Conservation (phyloP, 2,888 invertebrate genomes). For the Dioctria linearis region DNA sequence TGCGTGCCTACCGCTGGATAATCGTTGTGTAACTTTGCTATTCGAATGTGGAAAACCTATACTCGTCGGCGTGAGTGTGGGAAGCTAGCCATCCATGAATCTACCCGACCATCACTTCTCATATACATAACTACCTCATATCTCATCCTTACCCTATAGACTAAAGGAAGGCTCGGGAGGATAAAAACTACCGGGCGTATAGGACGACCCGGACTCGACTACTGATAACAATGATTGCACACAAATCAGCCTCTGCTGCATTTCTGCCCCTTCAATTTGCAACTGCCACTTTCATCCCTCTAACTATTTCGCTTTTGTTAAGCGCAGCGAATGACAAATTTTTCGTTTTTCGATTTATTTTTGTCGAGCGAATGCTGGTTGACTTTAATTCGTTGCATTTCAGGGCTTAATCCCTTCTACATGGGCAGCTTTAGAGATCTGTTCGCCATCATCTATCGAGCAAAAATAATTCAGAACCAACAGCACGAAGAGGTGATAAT, state of each 20-base stretch:
- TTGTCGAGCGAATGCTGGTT: conserved; percentile 15
- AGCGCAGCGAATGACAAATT: conserved; percentile 52
- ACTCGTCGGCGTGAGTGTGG: background rate
- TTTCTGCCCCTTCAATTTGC: conserved; percentile 55
- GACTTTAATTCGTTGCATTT: conserved; percentile 38
- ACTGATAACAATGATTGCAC: conserved; percentile 59
- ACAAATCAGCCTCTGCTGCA: conserved; percentile 59
- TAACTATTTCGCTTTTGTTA: conserved; percentile 49
- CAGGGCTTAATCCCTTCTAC: conserved; percentile 43
- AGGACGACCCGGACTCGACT: conserved; percentile 34
- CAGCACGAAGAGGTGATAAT: conserved; percentile 22
- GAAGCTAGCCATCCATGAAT: background rate
- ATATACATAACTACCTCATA: background rate
- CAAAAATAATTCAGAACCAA: conserved; percentile 39
- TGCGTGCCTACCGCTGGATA: conserved; percentile 44
- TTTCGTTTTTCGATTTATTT: conserved; percentile 51
- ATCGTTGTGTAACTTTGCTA: conserved; percentile 36
- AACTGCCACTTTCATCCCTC: conserved; percentile 38
- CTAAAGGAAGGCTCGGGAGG: background rate
- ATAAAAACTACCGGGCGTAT: conserved; percentile 55
- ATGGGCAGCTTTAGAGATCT: conserved; percentile 43
- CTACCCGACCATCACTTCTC: background rate
- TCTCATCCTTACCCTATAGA: background rate
- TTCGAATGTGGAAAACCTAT: conserved; percentile 15
- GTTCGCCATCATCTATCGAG: conserved; percentile 39